Conservation (phyloP, 2,888 invertebrate genomes). For the Prionchulus punctatus region DNA sequence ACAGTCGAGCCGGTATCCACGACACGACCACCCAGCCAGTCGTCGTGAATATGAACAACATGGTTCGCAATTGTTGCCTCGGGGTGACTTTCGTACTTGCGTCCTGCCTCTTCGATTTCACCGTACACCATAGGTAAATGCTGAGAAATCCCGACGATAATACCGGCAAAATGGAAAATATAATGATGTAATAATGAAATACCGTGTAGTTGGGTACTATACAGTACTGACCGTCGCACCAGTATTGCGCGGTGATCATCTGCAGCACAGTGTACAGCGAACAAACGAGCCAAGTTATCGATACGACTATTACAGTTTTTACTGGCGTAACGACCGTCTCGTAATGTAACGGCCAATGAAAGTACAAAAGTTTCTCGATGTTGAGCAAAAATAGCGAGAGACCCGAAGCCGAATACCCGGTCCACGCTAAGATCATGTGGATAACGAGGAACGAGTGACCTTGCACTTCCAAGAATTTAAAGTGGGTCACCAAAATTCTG, state of each 20-base stretch:
- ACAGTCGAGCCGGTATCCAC: neutral
- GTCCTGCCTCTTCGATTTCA: neutral
- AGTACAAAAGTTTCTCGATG: constrained; percentile 6
- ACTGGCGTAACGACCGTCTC: neutral
- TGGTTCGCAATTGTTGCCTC: neutral
- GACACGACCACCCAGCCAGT: constrained; percentile 2
- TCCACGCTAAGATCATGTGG: neutral
- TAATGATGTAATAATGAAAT: neutral
- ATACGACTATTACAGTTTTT: too few relatives aligned
- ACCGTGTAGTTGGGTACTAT: neutral
- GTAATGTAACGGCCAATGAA: constrained; percentile 6
- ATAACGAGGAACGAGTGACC: neutral
- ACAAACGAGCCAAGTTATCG: too few relatives aligned
- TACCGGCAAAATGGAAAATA: constrained; percentile 4
- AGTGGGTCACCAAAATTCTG: neutral
- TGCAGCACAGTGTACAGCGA: too few relatives aligned
- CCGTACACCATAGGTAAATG: neutral
- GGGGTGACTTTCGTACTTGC: neutral
- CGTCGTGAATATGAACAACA: constrained; percentile 2
- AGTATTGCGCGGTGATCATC: too few relatives aligned
- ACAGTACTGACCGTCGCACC: too few relatives aligned
- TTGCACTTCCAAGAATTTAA: neutral
- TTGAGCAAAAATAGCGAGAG: constrained; percentile 4
- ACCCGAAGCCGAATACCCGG: constrained; percentile 3
- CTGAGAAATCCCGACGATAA: neutral